Percentiles rank a stretch among this genome's conserved stretches.
Conservation (phyloP, 2,113 vertebrate genomes). For the Nycticryphes semicollaris region DNA sequence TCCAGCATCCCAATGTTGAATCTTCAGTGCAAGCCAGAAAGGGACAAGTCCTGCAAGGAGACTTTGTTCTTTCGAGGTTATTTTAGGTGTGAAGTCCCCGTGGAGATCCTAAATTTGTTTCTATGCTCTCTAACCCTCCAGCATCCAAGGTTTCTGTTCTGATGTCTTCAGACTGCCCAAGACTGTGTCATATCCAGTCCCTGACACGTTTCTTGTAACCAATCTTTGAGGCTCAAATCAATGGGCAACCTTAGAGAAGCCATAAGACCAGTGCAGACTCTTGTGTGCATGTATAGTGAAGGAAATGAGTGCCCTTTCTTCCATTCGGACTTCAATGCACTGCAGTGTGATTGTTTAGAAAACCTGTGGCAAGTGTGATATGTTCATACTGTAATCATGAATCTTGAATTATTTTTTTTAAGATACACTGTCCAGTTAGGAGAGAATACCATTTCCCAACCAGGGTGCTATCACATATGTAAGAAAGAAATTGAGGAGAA, state of each 20-base stretch:
- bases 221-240: background rate
- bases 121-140: background rate
- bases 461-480: constrained; percentile 83
- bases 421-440: constrained; percentile 86
- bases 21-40: background rate
- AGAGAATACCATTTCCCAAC: constrained; percentile 58
- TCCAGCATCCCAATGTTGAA: background rate
- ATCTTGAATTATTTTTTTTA: constrained; percentile 41
- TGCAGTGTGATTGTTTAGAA: background rate
- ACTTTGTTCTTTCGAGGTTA: background rate
- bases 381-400: background rate
- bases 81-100: background rate
- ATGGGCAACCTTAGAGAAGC: background rate
- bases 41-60: background rate
- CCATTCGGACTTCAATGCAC: background rate
- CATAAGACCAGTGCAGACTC: background rate
- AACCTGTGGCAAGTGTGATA: background rate
- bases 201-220: background rate
- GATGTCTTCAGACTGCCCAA: background rate
- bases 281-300: background rate
- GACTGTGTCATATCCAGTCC: background rate
- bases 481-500: constrained; percentile 69
- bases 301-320: background rate
- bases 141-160: background rate
- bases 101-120: background rate